Evolutionary conservation across 1,140 invertebrate species (phyloP).

Genomic region (Drosophila nannoptera): DNA sequence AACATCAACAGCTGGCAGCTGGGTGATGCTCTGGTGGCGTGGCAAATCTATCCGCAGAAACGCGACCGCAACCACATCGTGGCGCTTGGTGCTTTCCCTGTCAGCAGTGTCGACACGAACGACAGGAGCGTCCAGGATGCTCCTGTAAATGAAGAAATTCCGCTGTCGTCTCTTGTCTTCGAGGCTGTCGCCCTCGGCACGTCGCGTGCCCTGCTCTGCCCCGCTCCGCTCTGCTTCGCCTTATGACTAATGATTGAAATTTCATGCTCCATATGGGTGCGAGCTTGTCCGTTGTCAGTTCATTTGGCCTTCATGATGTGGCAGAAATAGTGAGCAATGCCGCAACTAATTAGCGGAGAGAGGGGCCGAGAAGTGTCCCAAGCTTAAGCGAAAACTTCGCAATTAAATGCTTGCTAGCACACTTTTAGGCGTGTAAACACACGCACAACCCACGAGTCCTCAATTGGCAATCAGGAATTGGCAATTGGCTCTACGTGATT

Average conservation of each 20-base stretch:
- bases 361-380: background rate
- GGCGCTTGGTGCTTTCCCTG: constrained; percentile 48
- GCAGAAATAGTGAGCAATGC: constrained; percentile 48
- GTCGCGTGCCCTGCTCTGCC: background rate
- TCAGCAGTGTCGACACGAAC: constrained; percentile 42
- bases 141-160: constrained; percentile 72
- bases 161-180: constrained; percentile 60
- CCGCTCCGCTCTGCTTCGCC: constrained; percentile 4
- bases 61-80: constrained; percentile 59
- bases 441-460: constrained; percentile 18
- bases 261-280: constrained; percentile 38
- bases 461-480: constrained; percentile 56
- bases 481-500: constrained; percentile 34
- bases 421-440: constrained; percentile 24
- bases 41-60: constrained; percentile 65
- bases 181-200: constrained; percentile 48
- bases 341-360: constrained; percentile 53
- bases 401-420: constrained; percentile 24
- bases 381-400: constrained; percentile 5
- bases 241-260: constrained; percentile 66
- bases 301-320: constrained; percentile 66
- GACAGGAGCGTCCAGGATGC: constrained; percentile 55
- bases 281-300: constrained; percentile 34
- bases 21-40: constrained; percentile 22
- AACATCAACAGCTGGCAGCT: constrained; percentile 64